Percentiles rank a stretch among this genome's conserved stretches.
These are phyloP conservation scores for Tetrapedia diversipes DNA, from an alignment of 2,888 invertebrate genomes.

Conservation along the genomic window DNA sequence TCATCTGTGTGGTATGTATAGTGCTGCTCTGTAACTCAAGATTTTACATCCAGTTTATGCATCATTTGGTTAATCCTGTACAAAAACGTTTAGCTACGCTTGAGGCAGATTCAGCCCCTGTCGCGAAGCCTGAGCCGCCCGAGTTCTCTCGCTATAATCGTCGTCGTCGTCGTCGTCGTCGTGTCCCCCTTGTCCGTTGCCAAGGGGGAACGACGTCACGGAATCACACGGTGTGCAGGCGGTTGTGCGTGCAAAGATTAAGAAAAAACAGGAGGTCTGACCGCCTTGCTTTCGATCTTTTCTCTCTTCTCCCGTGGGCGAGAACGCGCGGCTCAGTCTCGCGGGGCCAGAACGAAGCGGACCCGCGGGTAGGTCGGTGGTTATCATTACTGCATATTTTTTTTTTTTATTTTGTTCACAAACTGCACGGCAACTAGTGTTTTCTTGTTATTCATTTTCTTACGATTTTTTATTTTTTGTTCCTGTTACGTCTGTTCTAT, in stretches of 20 bases:
- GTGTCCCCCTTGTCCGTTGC: too few species aligned
- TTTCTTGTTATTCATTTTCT: conserved; percentile 73
- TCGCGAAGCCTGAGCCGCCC: conserved; percentile 60
- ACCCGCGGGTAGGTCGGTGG: conserved; percentile 83
- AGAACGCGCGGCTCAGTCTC: conserved; percentile 67
- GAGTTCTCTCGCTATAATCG: background rate
- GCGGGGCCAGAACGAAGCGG: conserved; percentile 81
- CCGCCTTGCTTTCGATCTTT: conserved; percentile 2
- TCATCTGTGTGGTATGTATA: conserved; percentile 83
- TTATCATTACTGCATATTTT: conserved; percentile 72
- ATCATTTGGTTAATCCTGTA: conserved; percentile 79
- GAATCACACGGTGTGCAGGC: conserved; percentile 1
- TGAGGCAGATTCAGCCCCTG: conserved; percentile 75
- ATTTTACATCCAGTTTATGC: conserved; percentile 81
- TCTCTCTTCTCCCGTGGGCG: conserved; percentile 23
- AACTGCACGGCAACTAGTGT: conserved; percentile 81
- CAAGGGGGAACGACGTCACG: conserved; percentile 25
- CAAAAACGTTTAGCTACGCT: conserved; percentile 78
- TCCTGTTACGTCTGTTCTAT: conserved; percentile 71
- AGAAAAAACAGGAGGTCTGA: conserved; percentile 18
- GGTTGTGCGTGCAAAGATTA: conserved; percentile 15
- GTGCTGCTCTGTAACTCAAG: conserved; percentile 83
- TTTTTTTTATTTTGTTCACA: conserved; percentile 72
- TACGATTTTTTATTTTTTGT: conserved; percentile 62
- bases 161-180: background rate